A percentile compares a stretch with the other conserved stretches of the same genome.
phyloP scores from a whole-genome alignment of 1,140 invertebrate genomes.

The Metopolophium dirhodum region DNA sequence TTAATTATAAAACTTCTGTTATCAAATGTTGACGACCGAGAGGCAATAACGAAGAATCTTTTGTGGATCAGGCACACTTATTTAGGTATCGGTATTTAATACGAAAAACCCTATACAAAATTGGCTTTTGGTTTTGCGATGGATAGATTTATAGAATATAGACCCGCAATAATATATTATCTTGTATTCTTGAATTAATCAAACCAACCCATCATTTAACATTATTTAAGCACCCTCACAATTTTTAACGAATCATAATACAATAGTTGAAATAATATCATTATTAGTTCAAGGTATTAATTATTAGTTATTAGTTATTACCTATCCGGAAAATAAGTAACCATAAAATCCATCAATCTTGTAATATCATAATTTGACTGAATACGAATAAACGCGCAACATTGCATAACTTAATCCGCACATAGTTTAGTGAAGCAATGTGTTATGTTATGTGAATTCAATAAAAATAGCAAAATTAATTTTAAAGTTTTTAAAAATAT shows the following conservation, averaged over 20 bases:
- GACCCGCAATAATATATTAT: neutral
- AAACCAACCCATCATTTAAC: neutral
- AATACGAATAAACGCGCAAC: too few relatives aligned
- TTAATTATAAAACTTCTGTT: neutral
- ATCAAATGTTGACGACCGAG: neutral
- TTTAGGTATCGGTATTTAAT: neutral
- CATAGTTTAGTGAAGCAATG: neutral
- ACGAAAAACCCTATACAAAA: neutral
- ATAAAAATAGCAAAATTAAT: neutral
- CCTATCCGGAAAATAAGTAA: neutral
- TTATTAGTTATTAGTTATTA: too few relatives aligned
- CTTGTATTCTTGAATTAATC: neutral
- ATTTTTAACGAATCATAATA: neutral
- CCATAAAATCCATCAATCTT: neutral
- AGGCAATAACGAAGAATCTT: neutral
- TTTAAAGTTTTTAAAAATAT: neutral
- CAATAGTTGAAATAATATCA: neutral
- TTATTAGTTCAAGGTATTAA: neutral
- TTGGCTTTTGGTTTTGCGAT: neutral
- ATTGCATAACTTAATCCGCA: neutral
- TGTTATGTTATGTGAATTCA: neutral
- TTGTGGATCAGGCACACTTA: fast-evolving
- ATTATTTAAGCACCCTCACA: neutral
- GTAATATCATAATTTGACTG: too few relatives aligned
- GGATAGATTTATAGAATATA: neutral